Conservation (phyloP, 2,888 invertebrate species). For the Tanytarsus gracilentus region DNA sequence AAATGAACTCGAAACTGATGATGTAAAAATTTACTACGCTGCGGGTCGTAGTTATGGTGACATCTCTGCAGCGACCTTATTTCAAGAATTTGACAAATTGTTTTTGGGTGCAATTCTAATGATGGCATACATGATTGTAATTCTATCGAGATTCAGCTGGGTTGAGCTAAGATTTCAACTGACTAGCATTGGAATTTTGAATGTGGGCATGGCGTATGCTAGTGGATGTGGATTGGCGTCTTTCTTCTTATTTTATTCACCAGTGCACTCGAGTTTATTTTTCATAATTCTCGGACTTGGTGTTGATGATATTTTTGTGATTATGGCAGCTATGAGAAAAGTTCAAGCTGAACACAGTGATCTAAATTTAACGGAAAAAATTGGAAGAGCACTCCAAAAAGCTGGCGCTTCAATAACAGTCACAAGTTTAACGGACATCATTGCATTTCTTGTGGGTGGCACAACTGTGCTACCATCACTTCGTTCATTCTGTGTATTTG, state of each 20-base stretch:
- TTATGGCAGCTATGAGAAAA: constrained; percentile 68
- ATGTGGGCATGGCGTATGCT: constrained; percentile 64
- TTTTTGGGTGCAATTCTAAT: constrained; percentile 58
- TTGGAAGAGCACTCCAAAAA: constrained; percentile 63
- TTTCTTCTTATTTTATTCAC: constrained; percentile 63
- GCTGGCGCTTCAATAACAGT: constrained; percentile 78
- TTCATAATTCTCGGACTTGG: constrained; percentile 70
- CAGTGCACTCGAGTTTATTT: constrained; percentile 71
- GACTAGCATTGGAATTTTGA: constrained; percentile 58
- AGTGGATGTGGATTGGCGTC: constrained; percentile 65
- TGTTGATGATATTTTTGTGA: constrained; percentile 79
- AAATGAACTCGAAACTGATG: constrained; percentile 38
- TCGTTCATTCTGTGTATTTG: constrained; percentile 74
- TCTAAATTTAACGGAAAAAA: constrained; percentile 52
- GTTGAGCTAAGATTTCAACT: constrained; percentile 60
- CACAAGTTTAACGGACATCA: constrained; percentile 72
- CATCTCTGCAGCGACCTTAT: constrained; percentile 58
- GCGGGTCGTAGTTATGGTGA: constrained; percentile 65
- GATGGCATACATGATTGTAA: constrained; percentile 63
- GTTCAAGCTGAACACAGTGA: constrained; percentile 47
- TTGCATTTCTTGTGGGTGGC: constrained; percentile 69
- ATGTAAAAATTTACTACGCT: constrained; percentile 48
- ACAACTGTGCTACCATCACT: constrained; percentile 71
- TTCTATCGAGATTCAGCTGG: constrained; percentile 65
- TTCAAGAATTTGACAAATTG: constrained; percentile 62